phyloP scores from a whole-genome alignment of 2,113 vertebrate species.

The Zosterops japonicus region DNA sequence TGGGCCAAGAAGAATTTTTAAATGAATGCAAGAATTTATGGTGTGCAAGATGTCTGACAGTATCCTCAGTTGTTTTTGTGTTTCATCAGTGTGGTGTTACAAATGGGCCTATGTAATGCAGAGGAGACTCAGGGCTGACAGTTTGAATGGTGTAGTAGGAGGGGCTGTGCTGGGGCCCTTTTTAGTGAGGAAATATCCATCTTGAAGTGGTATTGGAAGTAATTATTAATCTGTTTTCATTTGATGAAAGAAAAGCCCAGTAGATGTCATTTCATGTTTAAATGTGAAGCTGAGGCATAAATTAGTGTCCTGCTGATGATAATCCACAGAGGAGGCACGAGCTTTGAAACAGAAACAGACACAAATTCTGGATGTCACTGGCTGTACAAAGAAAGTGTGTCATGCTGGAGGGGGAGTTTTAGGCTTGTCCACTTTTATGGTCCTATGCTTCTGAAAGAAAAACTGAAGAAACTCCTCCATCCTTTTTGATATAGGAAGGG shows the following conservation, averaged over 20 bases:
- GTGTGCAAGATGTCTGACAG: constrained; percentile 35
- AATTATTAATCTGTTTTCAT: not conserved
- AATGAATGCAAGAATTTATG: constrained; percentile 58
- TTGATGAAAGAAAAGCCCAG: not conserved
- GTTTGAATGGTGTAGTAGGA: not conserved
- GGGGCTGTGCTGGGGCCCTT: not conserved
- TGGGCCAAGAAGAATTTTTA: constrained; percentile 54
- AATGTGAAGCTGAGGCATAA: not conserved
- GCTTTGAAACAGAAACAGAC: not conserved
- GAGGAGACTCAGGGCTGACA: not conserved
- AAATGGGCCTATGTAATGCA: not conserved
- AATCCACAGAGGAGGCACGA: not conserved
- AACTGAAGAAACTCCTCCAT: not conserved
- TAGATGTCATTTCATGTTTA: constrained; percentile 19
- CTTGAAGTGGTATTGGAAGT: not conserved
- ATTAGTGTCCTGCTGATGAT: not conserved
- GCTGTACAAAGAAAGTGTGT: not conserved
- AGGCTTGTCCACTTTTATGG: not conserved
- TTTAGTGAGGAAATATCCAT: not conserved
- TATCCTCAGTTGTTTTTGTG: constrained; percentile 8
- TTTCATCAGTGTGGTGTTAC: constrained; percentile 15
- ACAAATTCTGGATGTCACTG: not conserved
- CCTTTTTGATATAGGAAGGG: not conserved
- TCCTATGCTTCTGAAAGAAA: not conserved
- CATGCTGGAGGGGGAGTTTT: not conserved